These are phyloP conservation scores for Pachyrhynchus sulphureomaculatus DNA, from an alignment of 1,140 invertebrate species.

Conservation along the genomic window DNA sequence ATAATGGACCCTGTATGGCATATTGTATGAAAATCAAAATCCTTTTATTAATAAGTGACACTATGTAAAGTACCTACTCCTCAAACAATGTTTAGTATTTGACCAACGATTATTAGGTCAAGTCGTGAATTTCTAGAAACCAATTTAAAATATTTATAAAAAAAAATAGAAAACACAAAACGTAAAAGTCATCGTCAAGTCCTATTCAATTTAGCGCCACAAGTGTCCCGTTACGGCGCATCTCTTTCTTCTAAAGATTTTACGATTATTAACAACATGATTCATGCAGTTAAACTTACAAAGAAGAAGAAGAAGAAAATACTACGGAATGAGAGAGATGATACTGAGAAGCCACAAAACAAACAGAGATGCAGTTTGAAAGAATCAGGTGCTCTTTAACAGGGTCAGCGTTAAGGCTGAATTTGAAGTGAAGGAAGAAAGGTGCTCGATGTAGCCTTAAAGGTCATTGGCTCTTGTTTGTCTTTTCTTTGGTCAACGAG, in stretches of 20 bases:
- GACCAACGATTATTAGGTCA: too few species aligned
- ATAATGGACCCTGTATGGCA: too few species aligned
- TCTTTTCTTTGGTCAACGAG: conserved; percentile 7
- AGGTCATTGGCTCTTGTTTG: conserved; percentile 25
- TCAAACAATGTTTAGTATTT: too few species aligned
- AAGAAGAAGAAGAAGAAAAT: conserved; percentile 5
- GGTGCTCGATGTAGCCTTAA: conserved; percentile 17
- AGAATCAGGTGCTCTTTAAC: conserved; percentile 17
- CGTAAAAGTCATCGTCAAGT: too few species aligned
- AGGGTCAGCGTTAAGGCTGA: conserved; percentile 18
- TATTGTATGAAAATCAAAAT: too few species aligned
- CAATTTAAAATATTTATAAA: too few species aligned
- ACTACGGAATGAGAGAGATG: not conserved
- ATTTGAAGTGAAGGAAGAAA: conserved; percentile 6
- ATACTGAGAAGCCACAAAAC: not conserved
- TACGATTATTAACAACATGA: conserved; percentile 17
- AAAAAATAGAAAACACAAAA: too few species aligned
- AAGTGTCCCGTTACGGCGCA: conserved; percentile 1
- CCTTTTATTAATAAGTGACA: too few species aligned
- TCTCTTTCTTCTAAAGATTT: conserved; percentile 11
- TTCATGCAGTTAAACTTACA: conserved; percentile 4
- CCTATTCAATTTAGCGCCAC: conserved; percentile 3
- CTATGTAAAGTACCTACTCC: too few species aligned
- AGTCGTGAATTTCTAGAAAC: too few species aligned
- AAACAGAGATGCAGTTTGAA: not conserved